Percentiles rank a stretch among this genome's conserved stretches.
These are phyloP conservation scores for Axea sp. DNA, from an alignment of 2,888 invertebrate genomes.

Conservation along the genomic window DNA sequence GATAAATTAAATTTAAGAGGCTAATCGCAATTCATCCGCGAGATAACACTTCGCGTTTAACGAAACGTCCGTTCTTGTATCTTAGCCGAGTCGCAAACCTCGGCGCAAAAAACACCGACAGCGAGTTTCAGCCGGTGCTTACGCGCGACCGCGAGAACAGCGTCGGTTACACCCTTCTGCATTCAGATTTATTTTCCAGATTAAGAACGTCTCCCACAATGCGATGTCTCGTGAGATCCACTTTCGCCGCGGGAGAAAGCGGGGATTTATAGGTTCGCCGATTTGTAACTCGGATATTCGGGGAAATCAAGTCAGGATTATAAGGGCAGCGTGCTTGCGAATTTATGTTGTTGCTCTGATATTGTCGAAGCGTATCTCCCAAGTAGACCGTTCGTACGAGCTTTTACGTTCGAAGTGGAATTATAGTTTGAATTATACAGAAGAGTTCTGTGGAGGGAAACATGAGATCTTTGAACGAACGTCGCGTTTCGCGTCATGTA, in stretches of 20 bases:
- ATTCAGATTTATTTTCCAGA: constrained; percentile 57
- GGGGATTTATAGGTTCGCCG: constrained; percentile 41
- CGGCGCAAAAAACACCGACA: constrained; percentile 19
- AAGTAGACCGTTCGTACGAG: too few relatives aligned
- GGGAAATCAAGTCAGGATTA: constrained; percentile 23
- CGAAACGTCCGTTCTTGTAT: too few relatives aligned
- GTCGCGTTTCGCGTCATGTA: too few relatives aligned
- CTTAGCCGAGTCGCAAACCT: too few relatives aligned
- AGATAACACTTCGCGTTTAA: too few relatives aligned
- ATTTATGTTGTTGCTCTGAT: neutral
- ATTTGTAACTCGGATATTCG: constrained; percentile 31
- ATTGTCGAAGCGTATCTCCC: too few relatives aligned
- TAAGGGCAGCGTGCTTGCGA: constrained; percentile 4
- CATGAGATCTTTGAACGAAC: too few relatives aligned
- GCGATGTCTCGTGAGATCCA: constrained; percentile 36
- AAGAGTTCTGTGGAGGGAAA: too few relatives aligned
- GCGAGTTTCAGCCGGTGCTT: constrained; percentile 14
- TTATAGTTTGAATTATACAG: too few relatives aligned
- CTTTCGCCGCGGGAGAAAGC: constrained; percentile 35
- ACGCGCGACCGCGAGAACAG: constrained; percentile 8
- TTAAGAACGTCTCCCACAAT: constrained; percentile 52
- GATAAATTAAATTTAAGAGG: too few relatives aligned
- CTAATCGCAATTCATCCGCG: too few relatives aligned
- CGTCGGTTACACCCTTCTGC: constrained; percentile 24
- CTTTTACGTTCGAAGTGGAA: too few relatives aligned